Conservation (phyloP, 2,888 invertebrate species). For the Scaptodrosophila latifasciaeformis region DNA sequence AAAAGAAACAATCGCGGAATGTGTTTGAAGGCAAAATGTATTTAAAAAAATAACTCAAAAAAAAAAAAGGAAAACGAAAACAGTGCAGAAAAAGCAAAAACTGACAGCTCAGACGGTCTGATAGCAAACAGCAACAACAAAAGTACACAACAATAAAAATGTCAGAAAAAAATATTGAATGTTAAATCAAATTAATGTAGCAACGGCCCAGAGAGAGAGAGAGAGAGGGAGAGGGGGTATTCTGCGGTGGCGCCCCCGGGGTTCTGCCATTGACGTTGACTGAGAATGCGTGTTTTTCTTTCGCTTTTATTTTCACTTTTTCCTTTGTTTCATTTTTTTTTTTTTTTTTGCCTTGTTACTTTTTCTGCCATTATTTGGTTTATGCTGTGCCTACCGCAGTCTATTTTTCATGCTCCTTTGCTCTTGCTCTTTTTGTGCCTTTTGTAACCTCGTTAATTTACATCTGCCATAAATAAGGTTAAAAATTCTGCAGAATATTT, state of each 20-base stretch:
- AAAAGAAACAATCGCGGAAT: constrained; percentile 26
- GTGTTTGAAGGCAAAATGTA: constrained; percentile 14
- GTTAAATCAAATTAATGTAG: constrained; percentile 67
- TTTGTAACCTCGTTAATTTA: too few species aligned
- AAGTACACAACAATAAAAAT: constrained; percentile 70
- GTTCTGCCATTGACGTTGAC: constrained; percentile 7
- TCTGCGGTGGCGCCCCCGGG: not conserved
- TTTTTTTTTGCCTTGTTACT: constrained; percentile 9
- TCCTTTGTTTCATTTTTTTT: constrained; percentile 27
- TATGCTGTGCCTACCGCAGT: not conserved
- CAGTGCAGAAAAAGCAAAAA: constrained; percentile 58
- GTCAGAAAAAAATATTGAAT: constrained; percentile 61
- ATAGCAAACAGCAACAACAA: constrained; percentile 52
- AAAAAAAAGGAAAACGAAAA: constrained; percentile 18
- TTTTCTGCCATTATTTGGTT: constrained; percentile 29
- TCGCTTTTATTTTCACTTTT: constrained; percentile 16
- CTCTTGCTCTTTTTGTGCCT: too few species aligned
- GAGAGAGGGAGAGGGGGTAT: too few species aligned
- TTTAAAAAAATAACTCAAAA: constrained; percentile 13
- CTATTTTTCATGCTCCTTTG: not conserved
- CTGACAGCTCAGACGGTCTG: constrained; percentile 19
- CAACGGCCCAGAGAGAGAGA: too few species aligned
- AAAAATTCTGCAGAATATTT: too few species aligned
- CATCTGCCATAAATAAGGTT: too few species aligned
- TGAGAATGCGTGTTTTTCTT: too few species aligned